Conservation (phyloP, 1,140 invertebrate genomes). For the Propsilocerus akamusi region DNA sequence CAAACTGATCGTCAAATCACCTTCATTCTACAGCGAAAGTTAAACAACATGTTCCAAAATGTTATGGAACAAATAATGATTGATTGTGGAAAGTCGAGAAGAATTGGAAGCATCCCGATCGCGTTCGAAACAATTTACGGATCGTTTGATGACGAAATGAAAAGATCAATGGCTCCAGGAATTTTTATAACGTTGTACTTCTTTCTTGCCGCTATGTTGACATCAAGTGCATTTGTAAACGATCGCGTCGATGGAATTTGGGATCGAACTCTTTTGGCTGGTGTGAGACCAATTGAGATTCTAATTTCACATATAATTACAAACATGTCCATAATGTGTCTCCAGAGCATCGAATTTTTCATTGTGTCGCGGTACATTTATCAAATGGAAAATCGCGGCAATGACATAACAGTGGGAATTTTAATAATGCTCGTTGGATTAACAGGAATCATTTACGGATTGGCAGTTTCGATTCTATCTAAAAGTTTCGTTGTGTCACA, state of each 20-base stretch:
- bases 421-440: conserved; percentile 38
- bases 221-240: conserved; percentile 57
- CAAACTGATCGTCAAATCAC: conserved; percentile 48
- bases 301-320: conserved; percentile 55
- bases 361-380: conserved; percentile 37
- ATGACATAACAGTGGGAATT: conserved; percentile 29
- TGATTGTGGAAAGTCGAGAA: conserved; percentile 35
- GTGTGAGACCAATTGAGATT: conserved; percentile 53
- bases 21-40: conserved; percentile 35
- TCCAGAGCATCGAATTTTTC: conserved; percentile 43
- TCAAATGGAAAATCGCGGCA: conserved; percentile 37
- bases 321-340: conserved; percentile 47
- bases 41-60: conserved; percentile 38
- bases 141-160: conserved; percentile 36
- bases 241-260: conserved; percentile 64
- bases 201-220: conserved; percentile 59
- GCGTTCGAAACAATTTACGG: conserved; percentile 57
- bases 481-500: conserved; percentile 60
- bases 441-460: conserved; percentile 51
- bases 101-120: conserved; percentile 35
- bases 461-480: conserved; percentile 61
- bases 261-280: conserved; percentile 55
- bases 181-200: conserved; percentile 57
- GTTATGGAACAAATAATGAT: conserved; percentile 33
- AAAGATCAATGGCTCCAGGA: conserved; percentile 59